Base-by-base conservation (phyloP, 2,888 invertebrate species). In the Listrodromus nycthemerus region DNA sequence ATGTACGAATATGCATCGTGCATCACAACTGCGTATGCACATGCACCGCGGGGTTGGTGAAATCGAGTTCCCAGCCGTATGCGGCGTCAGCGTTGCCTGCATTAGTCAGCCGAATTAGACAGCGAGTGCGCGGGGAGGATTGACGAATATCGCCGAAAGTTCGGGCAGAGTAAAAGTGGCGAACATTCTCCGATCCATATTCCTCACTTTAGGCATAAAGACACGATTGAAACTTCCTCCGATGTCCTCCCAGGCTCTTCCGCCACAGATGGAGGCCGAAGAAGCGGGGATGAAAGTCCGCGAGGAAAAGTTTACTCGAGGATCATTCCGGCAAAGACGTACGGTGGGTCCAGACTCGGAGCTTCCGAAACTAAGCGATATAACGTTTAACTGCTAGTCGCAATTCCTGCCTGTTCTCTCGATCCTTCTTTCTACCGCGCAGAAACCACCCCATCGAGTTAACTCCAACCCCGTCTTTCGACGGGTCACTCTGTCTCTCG, bases 341-440 rank as follows among this genome's bases (percentile, higher is more conserved):
- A 69, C n/a, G 65, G 50, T 66, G 5, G 50, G 6, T 45, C 24
- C 37, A 10, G 48, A 48, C 33, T 33, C 10, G 65, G 24, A 37
- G 27, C 30, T 45, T 69, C 61, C 33, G 16, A 8, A 48, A 55
- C 19, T 30, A 65, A 61, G 33, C 69, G 45, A 30, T 74, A 69
- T 61, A 76, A 71, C 83, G 70, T 66, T 83, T 80, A 79, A 79
- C 69, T 75, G 58, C 19, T 27, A 50, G 66, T 79, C 58, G 55
- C 37, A 55, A 80, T 55, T 55, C 24, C 13, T 41, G 24, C 78
- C 74, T 80, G 79, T 77, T 66, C 52, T 63, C 67, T 27, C 19
- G 50, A 50, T 83, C 69, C 63, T 70, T 75, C 71, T 45, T 41
- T 69, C 75, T 70, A 65, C 73, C 24, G 19, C 27, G 19, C 1